phyloP scores from a whole-genome alignment of 2,113 vertebrate species.

The Pycnonotus jocosus region DNA sequence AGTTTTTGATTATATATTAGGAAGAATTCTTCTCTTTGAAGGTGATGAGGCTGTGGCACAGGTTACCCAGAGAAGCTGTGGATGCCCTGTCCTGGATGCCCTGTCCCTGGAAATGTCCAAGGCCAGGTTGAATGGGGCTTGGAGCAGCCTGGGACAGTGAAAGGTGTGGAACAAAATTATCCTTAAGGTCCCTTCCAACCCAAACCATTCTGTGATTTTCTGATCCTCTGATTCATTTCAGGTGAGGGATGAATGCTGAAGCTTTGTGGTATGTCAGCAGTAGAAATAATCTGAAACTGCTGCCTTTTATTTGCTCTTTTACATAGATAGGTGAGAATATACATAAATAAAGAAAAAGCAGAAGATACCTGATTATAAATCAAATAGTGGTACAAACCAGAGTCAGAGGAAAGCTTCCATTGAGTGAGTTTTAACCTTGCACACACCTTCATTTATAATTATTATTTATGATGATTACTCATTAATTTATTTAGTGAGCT shows the following conservation, averaged over 20 bases:
- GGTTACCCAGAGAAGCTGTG: background rate
- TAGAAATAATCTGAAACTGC: background rate
- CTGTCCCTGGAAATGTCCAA: background rate
- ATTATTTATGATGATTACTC: background rate
- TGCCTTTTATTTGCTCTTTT: background rate
- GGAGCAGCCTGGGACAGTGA: background rate
- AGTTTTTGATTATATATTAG: background rate
- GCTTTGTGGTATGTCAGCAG: background rate
- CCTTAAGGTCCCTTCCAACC: background rate
- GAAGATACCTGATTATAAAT: background rate
- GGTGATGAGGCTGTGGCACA: background rate
- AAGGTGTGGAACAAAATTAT: background rate
- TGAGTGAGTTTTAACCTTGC: background rate
- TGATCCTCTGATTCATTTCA: background rate
- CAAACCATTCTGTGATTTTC: background rate
- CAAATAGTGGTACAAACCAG: background rate
- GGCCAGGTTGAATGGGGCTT: background rate
- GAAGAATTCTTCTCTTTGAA: background rate
- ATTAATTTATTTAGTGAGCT: background rate
- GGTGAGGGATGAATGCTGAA: background rate
- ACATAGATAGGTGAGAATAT: background rate
- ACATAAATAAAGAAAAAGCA: background rate
- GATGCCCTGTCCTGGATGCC: background rate
- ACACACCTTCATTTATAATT: background rate
- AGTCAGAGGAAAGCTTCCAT: background rate